Evolutionary conservation across 2,113 vertebrate species (phyloP).

Genomic region (Brachyhypopomus gauderio): DNA sequence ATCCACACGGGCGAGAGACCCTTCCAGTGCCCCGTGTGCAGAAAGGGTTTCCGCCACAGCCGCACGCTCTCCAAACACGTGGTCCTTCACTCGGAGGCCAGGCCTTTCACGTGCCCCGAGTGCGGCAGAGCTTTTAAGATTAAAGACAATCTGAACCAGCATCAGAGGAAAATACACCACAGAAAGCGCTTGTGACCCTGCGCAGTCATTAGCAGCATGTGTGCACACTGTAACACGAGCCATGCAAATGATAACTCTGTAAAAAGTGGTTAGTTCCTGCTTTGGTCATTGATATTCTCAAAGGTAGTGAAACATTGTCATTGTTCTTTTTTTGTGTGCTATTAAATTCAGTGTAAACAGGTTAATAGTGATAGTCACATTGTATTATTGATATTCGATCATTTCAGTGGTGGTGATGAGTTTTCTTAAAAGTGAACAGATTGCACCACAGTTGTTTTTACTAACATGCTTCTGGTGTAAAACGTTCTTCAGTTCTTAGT

Average conservation of each 20-base stretch:
- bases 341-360: constrained; percentile 5
- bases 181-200: constrained; percentile 6
- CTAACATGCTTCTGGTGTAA: no score
- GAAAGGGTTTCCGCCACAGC: constrained; percentile 45
- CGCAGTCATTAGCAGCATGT: not conserved
- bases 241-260: not conserved
- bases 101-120: constrained; percentile 35
- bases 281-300: not conserved
- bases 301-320: not conserved
- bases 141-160: constrained; percentile 47
- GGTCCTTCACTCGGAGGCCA: constrained; percentile 39
- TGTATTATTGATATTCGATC: not conserved
- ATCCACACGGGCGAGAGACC: constrained; percentile 50
- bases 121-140: constrained; percentile 49
- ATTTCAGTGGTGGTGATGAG: not conserved
- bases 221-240: not conserved
- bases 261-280: not conserved
- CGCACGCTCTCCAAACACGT: constrained; percentile 41
- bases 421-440: no score
- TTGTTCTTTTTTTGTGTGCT: not conserved
- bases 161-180: constrained; percentile 44
- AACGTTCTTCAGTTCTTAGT: no score
- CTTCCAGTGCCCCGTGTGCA: constrained; percentile 44
- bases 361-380: not conserved
- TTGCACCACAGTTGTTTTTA: no score